A percentile compares a stretch with the other conserved stretches of the same genome.
phyloP scores from a whole-genome alignment of 1,140 invertebrate genomes.

The Lerema accius region DNA sequence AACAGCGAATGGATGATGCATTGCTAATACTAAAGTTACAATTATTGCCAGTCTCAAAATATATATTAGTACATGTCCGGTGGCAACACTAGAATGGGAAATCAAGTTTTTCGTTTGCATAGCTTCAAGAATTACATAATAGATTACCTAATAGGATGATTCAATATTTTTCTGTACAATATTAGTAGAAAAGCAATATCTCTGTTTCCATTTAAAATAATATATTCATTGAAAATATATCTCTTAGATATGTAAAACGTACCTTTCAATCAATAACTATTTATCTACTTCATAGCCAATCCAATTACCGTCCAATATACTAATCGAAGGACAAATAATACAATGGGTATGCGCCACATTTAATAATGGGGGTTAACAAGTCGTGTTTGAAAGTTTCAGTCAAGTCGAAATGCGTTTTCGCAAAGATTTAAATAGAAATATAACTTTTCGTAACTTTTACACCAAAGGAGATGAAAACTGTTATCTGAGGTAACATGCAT shows the following conservation, averaged over 20 bases:
- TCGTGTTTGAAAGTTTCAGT: conserved; percentile 26
- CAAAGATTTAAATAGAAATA: background rate
- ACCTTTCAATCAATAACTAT: background rate
- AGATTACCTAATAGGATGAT: too few species aligned
- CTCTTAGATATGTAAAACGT: conserved; percentile 3
- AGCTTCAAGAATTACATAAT: background rate
- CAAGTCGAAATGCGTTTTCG: conserved; percentile 31
- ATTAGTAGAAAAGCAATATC: too few species aligned
- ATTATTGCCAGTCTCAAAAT: conserved; percentile 1
- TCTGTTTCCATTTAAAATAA: too few species aligned
- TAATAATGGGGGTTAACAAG: conserved; percentile 5
- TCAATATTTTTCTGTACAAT: too few species aligned
- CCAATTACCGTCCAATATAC: background rate
- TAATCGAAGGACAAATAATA: too few species aligned
- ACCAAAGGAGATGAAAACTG: too few species aligned
- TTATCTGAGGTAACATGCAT: background rate
- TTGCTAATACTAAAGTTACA: background rate
- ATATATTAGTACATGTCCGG: conserved; percentile 8
- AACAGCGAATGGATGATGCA: background rate
- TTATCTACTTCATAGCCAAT: background rate
- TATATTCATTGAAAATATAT: background rate
- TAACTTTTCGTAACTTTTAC: background rate
- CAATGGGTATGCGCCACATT: background rate
- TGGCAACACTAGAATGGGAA: conserved; percentile 10
- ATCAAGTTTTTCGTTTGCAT: background rate